These are phyloP conservation scores for Stegana nigrithorax DNA, from an alignment of 2,888 invertebrate genomes.

Conservation along the genomic window DNA sequence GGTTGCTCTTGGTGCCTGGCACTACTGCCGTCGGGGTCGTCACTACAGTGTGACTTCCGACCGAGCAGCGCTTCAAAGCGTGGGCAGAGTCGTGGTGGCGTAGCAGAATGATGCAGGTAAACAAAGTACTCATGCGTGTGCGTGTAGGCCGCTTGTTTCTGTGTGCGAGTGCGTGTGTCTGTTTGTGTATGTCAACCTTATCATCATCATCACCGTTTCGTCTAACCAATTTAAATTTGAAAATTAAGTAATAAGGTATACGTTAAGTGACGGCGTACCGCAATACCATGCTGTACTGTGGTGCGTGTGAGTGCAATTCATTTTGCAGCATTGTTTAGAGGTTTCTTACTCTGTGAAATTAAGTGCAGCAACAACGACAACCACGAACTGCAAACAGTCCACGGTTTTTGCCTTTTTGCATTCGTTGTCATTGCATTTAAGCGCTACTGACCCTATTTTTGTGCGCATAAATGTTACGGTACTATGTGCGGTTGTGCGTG, in stretches of 20 bases:
- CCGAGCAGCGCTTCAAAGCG: too few species aligned
- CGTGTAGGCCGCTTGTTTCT: too few species aligned
- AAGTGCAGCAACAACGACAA: too few species aligned
- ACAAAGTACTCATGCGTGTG: neutral
- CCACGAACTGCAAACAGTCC: too few species aligned
- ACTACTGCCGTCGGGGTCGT: too few species aligned
- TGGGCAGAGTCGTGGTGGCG: too few species aligned
- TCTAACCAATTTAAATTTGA: constrained; percentile 10
- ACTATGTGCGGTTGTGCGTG: neutral
- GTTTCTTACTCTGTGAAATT: too few species aligned
- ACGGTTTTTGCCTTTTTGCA: too few species aligned
- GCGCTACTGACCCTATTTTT: neutral
- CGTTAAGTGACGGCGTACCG: neutral
- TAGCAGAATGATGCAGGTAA: neutral
- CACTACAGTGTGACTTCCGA: too few species aligned
- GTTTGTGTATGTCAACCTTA: neutral
- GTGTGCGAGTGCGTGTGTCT: neutral
- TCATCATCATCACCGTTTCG: neutral
- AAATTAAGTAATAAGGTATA: neutral
- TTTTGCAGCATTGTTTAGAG: neutral
- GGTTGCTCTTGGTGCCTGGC: constrained; percentile 1
- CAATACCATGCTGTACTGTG: neutral
- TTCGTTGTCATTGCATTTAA: neutral
- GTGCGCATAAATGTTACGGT: neutral
- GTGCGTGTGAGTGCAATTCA: neutral